Conservation (phyloP, 1,140 invertebrate genomes). For the Latrodectus geometricus region DNA sequence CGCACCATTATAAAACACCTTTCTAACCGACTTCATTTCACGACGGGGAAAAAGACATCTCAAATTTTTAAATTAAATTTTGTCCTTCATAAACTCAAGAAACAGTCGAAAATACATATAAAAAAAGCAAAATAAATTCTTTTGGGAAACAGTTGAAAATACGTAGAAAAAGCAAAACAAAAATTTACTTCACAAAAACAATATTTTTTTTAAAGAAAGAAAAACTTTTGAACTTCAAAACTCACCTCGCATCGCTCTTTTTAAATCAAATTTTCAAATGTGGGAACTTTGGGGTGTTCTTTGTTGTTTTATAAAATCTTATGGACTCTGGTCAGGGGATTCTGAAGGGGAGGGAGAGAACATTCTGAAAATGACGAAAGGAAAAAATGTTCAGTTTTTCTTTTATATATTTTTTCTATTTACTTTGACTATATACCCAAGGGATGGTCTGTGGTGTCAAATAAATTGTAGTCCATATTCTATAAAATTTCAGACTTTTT, state of each 20-base stretch:
- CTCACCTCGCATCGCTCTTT: background rate
- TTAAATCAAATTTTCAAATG: conserved; percentile 31
- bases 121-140: too few species aligned
- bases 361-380: background rate
- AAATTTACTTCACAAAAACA: conserved; percentile 6
- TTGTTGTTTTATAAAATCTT: conserved; percentile 28
- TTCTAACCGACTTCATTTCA: too few species aligned
- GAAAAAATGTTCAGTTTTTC: background rate
- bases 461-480: too few species aligned
- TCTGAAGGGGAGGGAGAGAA: background rate
- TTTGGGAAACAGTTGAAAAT: too few species aligned
- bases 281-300: conserved; percentile 24
- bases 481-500: too few species aligned
- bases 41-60: conserved; percentile 1
- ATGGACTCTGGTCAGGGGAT: conserved; percentile 7
- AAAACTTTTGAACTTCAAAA: conserved; percentile 21
- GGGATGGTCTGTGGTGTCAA: too few species aligned
- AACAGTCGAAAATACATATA: background rate
- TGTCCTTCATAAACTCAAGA: background rate
- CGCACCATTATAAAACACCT: too few species aligned
- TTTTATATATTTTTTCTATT: background rate
- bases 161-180: conserved; percentile 11
- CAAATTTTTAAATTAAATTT: conserved; percentile 40
- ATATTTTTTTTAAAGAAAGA: conserved; percentile 3
- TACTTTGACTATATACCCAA: background rate